These are phyloP conservation scores for Meiosimyza platycephala DNA, from an alignment of 2,888 invertebrate genomes.

Conservation along the genomic window DNA sequence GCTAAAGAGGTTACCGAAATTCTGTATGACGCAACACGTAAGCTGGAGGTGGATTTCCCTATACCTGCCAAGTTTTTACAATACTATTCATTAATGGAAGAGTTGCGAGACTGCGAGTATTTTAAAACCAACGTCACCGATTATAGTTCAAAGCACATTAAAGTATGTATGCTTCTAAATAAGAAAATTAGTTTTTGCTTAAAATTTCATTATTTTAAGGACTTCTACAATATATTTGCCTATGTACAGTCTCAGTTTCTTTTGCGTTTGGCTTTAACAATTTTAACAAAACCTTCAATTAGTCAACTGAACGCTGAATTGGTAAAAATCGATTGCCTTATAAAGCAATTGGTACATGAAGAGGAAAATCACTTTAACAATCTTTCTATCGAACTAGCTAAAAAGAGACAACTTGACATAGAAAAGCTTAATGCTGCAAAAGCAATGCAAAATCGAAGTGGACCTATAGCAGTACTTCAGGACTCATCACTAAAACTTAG, in stretches of 20 bases:
- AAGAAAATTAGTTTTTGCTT: neutral
- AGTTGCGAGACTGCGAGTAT: slow-evolving; percentile 64
- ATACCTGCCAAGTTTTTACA: slow-evolving; percentile 56
- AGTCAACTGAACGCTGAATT: slow-evolving; percentile 56
- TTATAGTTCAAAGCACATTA: slow-evolving; percentile 64
- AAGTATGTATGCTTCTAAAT: slow-evolving; percentile 49
- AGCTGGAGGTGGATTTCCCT: slow-evolving; percentile 58
- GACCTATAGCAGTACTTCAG: slow-evolving; percentile 61
- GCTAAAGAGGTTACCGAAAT: slow-evolving; percentile 64
- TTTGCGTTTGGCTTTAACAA: slow-evolving; percentile 62
- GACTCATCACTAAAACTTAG: slow-evolving; percentile 64
- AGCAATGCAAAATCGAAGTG: slow-evolving; percentile 54
- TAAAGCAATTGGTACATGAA: slow-evolving; percentile 60
- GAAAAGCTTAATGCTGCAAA: slow-evolving; percentile 56
- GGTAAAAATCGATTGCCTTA: slow-evolving; percentile 56
- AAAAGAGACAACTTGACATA: slow-evolving; percentile 58
- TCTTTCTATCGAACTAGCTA: slow-evolving; percentile 56
- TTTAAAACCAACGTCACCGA: slow-evolving; percentile 64
- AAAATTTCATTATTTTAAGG: slow-evolving; percentile 49
- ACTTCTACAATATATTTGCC: slow-evolving; percentile 67
- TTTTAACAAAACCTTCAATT: slow-evolving; percentile 60
- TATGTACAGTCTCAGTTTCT: slow-evolving; percentile 67
- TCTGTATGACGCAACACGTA: slow-evolving; percentile 64
- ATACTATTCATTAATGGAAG: slow-evolving; percentile 64
- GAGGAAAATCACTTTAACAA: slow-evolving; percentile 64